Percentiles rank a stretch among this genome's conserved stretches.
Conservation (phyloP, 2,113 vertebrate genomes). For the Pithys albifrons region DNA sequence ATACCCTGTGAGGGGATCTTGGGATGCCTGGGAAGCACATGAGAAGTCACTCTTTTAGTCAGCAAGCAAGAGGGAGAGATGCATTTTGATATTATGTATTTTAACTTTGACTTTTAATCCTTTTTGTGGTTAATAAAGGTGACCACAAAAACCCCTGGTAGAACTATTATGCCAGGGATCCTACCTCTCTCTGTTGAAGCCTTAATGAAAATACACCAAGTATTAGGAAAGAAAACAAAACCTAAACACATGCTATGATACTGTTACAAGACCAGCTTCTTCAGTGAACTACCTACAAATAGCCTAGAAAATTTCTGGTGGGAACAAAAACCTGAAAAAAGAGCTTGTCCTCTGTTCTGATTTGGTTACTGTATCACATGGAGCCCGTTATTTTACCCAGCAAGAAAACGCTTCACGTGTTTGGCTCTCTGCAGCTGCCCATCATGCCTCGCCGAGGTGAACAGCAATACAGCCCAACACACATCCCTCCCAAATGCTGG, state of each 20-base stretch:
- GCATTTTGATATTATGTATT: neutral
- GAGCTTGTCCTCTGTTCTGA: neutral
- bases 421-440: neutral
- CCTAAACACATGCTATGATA: neutral
- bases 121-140: neutral
- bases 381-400: neutral
- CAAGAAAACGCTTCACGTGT: neutral
- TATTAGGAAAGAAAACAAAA: neutral
- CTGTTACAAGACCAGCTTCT: conserved; percentile 12
- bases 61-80: neutral
- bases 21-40: neutral
- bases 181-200: neutral
- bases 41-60: neutral
- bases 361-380: neutral
- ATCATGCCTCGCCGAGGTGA: rapidly evolving
- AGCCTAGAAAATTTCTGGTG: neutral
- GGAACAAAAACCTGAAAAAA: conserved; percentile 51
- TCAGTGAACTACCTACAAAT: neutral
- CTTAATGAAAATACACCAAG: neutral
- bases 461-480: neutral
- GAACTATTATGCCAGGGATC: neutral
- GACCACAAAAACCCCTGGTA: neutral
- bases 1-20: rapidly evolving
- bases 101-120: neutral
- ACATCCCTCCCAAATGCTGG: neutral